Percentiles rank a stretch among this genome's conserved stretches.
Conservation (phyloP, 1,140 invertebrate genomes). For the Charaxes varanes region DNA sequence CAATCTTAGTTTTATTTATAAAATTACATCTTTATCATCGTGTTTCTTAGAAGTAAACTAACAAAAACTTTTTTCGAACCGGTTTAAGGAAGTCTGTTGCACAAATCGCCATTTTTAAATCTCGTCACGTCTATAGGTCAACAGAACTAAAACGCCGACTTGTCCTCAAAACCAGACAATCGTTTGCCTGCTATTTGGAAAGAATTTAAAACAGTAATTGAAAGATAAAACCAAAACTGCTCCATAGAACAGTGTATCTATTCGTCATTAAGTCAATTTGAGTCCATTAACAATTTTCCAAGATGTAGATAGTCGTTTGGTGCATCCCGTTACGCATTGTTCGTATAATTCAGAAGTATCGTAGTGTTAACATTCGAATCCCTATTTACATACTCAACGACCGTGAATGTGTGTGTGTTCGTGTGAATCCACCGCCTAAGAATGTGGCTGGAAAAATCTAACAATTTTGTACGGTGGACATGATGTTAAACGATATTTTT, state of each 20-base stretch:
- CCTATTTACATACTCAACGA: constrained; percentile 62
- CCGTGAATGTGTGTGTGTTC: constrained; percentile 58
- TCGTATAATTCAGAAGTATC: constrained; percentile 34
- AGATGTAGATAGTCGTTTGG: constrained; percentile 21
- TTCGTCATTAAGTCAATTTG: constrained; percentile 8
- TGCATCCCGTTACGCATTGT: constrained; percentile 43
- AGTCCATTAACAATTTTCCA: constrained; percentile 12
- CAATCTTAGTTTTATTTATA: too few species aligned
- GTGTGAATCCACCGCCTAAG: constrained; percentile 57
- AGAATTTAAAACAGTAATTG: too few species aligned
- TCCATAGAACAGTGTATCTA: background rate
- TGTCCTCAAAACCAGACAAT: too few species aligned
- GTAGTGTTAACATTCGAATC: constrained; percentile 35
- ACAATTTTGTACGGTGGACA: constrained; percentile 38
- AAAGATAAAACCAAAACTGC: too few species aligned
- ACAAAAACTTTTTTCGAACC: too few species aligned
- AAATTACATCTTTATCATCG: too few species aligned
- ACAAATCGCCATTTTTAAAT: too few species aligned
- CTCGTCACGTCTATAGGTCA: too few species aligned
- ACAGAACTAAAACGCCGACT: too few species aligned
- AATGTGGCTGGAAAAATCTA: constrained; percentile 55
- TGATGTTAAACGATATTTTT: constrained; percentile 18
- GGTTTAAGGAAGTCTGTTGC: too few species aligned
- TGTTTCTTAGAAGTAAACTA: too few species aligned
- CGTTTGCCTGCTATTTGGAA: too few species aligned